A percentile compares a stretch with the other conserved stretches of the same genome.
These are phyloP conservation scores for Ammodytes dubius DNA, from an alignment of 2,113 vertebrate genomes.

Conservation along the genomic window DNA sequence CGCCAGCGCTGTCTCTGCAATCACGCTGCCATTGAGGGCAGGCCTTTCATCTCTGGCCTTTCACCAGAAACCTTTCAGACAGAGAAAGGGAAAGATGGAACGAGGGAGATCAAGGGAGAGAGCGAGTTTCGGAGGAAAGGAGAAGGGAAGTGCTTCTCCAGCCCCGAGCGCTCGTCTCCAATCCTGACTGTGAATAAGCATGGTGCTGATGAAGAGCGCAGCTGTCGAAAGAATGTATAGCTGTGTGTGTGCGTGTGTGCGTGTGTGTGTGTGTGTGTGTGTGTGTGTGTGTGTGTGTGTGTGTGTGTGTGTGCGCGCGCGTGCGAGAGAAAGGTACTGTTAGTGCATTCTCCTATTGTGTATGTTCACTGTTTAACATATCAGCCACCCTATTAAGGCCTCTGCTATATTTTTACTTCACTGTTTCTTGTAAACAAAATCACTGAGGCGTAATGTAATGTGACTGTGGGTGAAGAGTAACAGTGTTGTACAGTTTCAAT, in stretches of 20 bases:
- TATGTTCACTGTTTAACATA: conserved; percentile 52
- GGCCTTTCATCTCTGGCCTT: conserved; percentile 79
- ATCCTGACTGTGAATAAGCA: conserved; percentile 67
- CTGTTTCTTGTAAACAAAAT: conserved; percentile 35
- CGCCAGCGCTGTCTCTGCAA: conserved; percentile 70
- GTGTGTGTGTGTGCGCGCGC: conserved; percentile 20
- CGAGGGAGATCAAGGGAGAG: conserved; percentile 56
- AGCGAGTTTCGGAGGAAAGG: conserved; percentile 48
- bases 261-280: conserved; percentile 11
- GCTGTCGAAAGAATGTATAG: conserved; percentile 68
- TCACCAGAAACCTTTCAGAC: conserved; percentile 78
- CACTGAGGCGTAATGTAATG: conserved; percentile 60
- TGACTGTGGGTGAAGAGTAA: conserved; percentile 25
- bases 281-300: conserved; percentile 22
- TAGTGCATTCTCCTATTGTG: conserved; percentile 51
- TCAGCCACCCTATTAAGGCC: conserved; percentile 30
- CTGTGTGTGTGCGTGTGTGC: conserved; percentile 14
- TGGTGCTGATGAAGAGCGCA: conserved; percentile 70
- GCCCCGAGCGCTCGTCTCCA: conserved; percentile 72
- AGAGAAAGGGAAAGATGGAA: conserved; percentile 63
- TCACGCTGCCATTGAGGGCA: conserved; percentile 72
- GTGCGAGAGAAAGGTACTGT: conserved; percentile 21
- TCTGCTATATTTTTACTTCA: conserved; percentile 29
- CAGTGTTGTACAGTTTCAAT: conserved; percentile 12
- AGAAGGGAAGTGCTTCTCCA: conserved; percentile 75